Conservation (phyloP, 2,888 invertebrate species). For the Morpho deidamia region DNA sequence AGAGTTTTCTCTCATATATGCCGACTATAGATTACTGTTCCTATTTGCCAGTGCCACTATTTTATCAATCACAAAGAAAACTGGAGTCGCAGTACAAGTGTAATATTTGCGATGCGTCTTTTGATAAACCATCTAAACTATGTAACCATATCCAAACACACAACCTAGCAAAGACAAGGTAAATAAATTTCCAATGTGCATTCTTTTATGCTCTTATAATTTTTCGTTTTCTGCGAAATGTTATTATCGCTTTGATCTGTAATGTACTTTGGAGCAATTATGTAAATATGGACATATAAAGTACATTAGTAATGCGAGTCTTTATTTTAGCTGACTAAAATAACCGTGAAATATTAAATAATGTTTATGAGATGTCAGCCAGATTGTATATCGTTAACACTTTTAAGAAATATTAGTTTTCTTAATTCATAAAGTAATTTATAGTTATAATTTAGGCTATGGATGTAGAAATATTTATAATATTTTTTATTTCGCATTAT, state of each 20-base stretch:
- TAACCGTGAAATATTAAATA: slow-evolving; percentile 3
- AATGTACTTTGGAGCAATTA: slow-evolving; percentile 10
- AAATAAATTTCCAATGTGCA: slow-evolving; percentile 21
- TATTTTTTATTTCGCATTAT: no score
- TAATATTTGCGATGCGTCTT: slow-evolving; percentile 55
- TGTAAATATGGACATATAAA: slow-evolving; percentile 12
- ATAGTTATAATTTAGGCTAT: no score
- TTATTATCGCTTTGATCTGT: slow-evolving; percentile 7
- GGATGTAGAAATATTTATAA: no score
- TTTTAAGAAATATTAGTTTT: not conserved
- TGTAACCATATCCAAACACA: slow-evolving; percentile 54
- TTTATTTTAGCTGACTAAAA: not conserved
- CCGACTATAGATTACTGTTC: slow-evolving; percentile 43
- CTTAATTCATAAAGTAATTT: no score
- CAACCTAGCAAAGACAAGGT: slow-evolving; percentile 46
- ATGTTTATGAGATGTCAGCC: slow-evolving; percentile 1
- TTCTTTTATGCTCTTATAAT: slow-evolving; percentile 10
- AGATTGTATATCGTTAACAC: not conserved
- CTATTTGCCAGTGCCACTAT: slow-evolving; percentile 36
- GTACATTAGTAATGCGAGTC: slow-evolving; percentile 7
- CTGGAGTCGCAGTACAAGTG: slow-evolving; percentile 40
- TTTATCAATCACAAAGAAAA: slow-evolving; percentile 23
- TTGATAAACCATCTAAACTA: slow-evolving; percentile 44
- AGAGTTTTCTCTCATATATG: slow-evolving; percentile 47
- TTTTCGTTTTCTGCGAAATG: slow-evolving; percentile 8